Evolutionary conservation across 1,140 invertebrate species (phyloP).

Genomic region (Euglossa dilemma): DNA sequence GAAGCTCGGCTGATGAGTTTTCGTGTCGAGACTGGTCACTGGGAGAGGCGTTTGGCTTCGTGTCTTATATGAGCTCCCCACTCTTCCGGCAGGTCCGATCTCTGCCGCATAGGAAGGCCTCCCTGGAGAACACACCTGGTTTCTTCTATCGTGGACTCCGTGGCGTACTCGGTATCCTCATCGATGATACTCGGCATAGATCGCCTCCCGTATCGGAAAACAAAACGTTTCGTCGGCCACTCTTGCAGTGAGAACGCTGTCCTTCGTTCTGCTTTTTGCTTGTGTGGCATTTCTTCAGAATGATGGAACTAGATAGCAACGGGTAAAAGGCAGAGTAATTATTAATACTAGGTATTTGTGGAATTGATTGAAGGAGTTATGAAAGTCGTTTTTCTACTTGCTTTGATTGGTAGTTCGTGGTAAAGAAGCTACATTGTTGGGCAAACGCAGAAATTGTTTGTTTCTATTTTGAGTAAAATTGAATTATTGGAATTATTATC

Average conservation of each 20-base stretch:
- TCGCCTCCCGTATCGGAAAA: not conserved
- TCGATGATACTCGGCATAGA: conserved; percentile 15
- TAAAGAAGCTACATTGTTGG: too few relatives aligned
- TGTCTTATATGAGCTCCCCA: conserved; percentile 82
- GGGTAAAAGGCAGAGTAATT: not conserved
- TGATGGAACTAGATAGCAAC: not conserved
- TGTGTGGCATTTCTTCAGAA: not conserved
- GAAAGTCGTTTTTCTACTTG: not conserved
- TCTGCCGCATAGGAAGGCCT: conserved; percentile 77
- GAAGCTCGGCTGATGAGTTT: conserved; percentile 81
- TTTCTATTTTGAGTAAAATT: too few relatives aligned
- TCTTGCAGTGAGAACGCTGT: not conserved
- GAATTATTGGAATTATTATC: too few relatives aligned
- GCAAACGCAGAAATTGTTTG: too few relatives aligned
- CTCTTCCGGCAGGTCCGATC: conserved; percentile 71
- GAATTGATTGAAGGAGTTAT: not conserved
- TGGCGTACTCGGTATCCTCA: conserved; percentile 12
- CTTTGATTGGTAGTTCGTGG: too few relatives aligned
- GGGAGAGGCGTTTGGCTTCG: conserved; percentile 80
- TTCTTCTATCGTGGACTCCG: conserved; percentile 70
- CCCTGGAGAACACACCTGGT: conserved; percentile 74
- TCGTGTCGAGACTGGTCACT: conserved; percentile 82
- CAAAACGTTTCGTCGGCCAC: not conserved
- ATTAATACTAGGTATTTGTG: not conserved
- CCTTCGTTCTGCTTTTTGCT: not conserved